Evolutionary conservation across 2,888 invertebrate species (phyloP), one percentile per base, ranked within the genome.

Genomic region (Parthenolecanium corni): DNA sequence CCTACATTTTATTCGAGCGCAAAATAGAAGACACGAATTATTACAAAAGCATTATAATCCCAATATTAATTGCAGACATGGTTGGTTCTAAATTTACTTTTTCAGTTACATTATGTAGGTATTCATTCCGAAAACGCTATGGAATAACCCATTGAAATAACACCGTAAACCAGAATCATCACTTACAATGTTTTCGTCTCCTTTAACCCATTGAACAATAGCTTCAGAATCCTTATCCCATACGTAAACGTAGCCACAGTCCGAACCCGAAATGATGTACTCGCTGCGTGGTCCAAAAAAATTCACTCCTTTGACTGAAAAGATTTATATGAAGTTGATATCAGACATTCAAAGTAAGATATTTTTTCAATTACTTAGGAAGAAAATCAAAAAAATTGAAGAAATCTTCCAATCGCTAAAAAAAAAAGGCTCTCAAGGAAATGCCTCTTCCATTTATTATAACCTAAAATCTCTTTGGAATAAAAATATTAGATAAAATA

Each of bases 271-370:
- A 11, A 95, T 83, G 2, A 96, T 77, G 72, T 83, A 96, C 74
- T 96, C 89, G 67, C 90, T 90, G 68, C 82, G 81, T 0, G 92
- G 89, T 0, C 96, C 96, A 75, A 89, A 95, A 77, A 90, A 96
- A 70, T 91, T 86, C 0, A 95, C 92, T 1, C 92, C 91, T 74
- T 95, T 95, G 65, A 93, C 82, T 80, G 71, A 20, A 75, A 73
- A 64, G 64, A 56, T 53, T 47, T 54, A 23, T 31, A 20, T 4
- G 5, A 44, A 44, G 5, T 44, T 44, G 9, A n/a, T 44, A 16
- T n/a, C 16, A 44, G 18, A 44, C 18, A 11, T 44, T 64, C 53
- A 65, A 62, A 11, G 5, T 6, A 16, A 44, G 21, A 3, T 18
- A 47, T 47, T 5, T 47, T 47, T 20, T 23, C 42, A 14, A 16